Evolutionary conservation across 2,888 invertebrate genomes (phyloP), one percentile per base, ranked within the genome.

Genomic region (Unio pictorum): DNA sequence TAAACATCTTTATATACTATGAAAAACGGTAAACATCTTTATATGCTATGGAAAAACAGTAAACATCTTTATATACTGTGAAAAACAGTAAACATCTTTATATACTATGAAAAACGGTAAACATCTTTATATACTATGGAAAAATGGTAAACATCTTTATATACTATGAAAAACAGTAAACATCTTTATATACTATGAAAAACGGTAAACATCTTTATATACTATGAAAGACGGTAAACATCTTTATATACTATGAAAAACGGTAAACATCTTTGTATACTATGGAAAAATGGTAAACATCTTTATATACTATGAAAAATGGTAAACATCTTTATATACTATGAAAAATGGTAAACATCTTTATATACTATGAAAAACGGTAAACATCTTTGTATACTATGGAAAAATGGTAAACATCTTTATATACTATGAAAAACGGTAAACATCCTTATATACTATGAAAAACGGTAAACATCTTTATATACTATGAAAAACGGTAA

Each of bases 361-460:
- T n/a, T n/a, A n/a, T n/a, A 6, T 76, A 81, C 45, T 87, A 87
- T 73, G 76, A 26, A 84, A 80, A 75, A 67, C 80, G 71, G 88
- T 87, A 80, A 78, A 81, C 69, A 28, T 20, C 62, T 34, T 58
- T 58, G 23, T 30, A 6, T 76, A 81, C 45, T 87, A 87, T 73
- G 76, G 80, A 26, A 84, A 80, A 75, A 67, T 80, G 71, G 88
- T 87, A 80, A 78, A 81, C 69, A 28, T 20, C 62, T 34, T 58
- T 58, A 23, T 30, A 54, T 23, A 23, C 23, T 23, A 23, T 0
- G 23, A 0, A 23, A 23, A n/a, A n/a, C n/a, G n/a, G n/a, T n/a
- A n/a, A n/a, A n/a, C n/a, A n/a, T n/a, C n/a, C n/a, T n/a, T n/a
- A n/a, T n/a, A 6, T 76, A 81, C 45, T 87, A 87, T 73, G 76